A percentile compares a stretch with the other conserved stretches of the same genome.
phyloP scores from a whole-genome alignment of 2,888 invertebrate genomes.

The Caenorhabditis becei region DNA sequence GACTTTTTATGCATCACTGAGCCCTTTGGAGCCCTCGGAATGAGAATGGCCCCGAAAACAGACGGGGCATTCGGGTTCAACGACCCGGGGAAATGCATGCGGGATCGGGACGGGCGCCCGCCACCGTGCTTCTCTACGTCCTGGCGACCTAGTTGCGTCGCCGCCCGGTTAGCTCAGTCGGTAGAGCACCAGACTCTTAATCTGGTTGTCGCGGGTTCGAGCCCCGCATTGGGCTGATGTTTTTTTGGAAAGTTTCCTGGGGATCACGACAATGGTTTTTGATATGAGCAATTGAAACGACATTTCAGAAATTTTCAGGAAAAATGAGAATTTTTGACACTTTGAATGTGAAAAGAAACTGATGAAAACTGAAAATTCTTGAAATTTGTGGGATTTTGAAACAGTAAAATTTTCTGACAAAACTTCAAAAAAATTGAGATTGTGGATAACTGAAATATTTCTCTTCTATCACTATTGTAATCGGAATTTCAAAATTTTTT shows the following conservation, averaged over 20 bases:
- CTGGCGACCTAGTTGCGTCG: neutral
- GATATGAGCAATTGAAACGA: neutral
- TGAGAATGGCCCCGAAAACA: constrained; percentile 15
- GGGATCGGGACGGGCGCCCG: neutral
- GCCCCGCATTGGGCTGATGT: constrained; percentile 79
- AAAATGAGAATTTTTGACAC: no score
- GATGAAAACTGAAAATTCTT: no score
- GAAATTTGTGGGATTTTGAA: neutral
- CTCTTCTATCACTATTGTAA: no score
- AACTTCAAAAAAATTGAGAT: no score
- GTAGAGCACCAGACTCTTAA: constrained; percentile 81
- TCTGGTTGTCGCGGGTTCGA: constrained; percentile 81
- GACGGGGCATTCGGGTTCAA: constrained; percentile 6
- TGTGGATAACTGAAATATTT: no score
- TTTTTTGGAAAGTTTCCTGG: neutral
- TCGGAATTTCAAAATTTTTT: no score
- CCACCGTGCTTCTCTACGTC: neutral
- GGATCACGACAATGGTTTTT: neutral
- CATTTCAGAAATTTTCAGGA: no score
- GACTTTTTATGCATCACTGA: constrained; percentile 56
- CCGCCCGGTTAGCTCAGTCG: constrained; percentile 80
- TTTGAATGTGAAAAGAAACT: no score
- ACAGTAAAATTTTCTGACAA: no score
- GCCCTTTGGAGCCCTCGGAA: constrained; percentile 30
- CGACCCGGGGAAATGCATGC: neutral